These are phyloP conservation scores for Dasyprocta punctata DNA, from an alignment of 2,113 vertebrate species.

Conservation along the genomic window DNA sequence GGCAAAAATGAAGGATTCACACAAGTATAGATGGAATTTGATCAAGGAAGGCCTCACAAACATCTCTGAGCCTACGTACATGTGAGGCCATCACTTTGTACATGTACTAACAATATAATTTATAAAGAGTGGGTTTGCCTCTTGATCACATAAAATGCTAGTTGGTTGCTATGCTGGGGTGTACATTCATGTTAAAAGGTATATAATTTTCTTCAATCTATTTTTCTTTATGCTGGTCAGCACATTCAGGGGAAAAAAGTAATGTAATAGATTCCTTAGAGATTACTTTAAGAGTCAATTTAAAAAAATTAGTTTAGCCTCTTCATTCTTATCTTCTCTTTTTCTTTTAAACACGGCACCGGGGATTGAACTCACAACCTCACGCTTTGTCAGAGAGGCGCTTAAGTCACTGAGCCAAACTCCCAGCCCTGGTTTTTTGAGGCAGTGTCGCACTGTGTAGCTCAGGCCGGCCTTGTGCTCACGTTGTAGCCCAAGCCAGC, in stretches of 20 bases:
- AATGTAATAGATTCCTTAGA: background rate
- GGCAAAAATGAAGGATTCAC: slow-evolving; percentile 8
- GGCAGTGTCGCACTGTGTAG: no score
- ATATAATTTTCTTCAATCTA: slow-evolving; percentile 8
- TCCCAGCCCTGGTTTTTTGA: no score
- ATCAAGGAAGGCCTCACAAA: background rate
- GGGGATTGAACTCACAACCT: no score
- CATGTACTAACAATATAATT: slow-evolving; percentile 5
- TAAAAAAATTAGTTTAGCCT: background rate
- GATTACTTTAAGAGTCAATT: background rate
- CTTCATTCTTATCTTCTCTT: slow-evolving; percentile 43
- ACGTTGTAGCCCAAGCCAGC: no score
- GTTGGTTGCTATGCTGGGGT: background rate
- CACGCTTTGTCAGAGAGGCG: no score
- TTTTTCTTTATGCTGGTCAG: background rate
- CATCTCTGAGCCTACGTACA: background rate
- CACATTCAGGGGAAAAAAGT: background rate
- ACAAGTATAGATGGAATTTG: background rate
- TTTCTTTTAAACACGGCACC: no score
- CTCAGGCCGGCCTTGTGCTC: no score
- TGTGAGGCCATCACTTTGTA: background rate
- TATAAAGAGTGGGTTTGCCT: slow-evolving; percentile 1
- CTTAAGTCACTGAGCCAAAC: no score
- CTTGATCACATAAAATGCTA: background rate
- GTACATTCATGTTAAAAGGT: background rate